These are phyloP conservation scores for Rhinichthys klamathensis DNA, from an alignment of 2,113 vertebrate genomes.

Conservation along the genomic window DNA sequence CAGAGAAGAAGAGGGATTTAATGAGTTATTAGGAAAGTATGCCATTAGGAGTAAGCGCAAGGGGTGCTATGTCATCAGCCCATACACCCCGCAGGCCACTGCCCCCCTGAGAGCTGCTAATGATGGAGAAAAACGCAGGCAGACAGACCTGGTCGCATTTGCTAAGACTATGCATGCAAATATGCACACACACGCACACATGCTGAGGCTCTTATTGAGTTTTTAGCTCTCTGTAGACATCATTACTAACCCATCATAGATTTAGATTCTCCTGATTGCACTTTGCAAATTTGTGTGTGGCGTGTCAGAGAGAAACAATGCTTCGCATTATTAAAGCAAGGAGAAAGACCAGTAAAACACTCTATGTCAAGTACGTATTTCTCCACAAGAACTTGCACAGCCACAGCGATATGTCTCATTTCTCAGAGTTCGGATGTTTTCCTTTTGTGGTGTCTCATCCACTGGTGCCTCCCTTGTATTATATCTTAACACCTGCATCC, in stretches of 20 bases:
- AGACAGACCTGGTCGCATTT: conserved; percentile 33
- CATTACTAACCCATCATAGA: conserved; percentile 39
- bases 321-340: not conserved
- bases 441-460: not conserved
- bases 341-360: not conserved
- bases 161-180: conserved; percentile 18
- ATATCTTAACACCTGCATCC: conserved; percentile 18
- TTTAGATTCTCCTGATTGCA: conserved; percentile 30
- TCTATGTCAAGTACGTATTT: not conserved
- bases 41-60: conserved; percentile 20
- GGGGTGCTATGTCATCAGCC: conserved; percentile 20
- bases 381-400: not conserved
- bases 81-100: conserved; percentile 3
- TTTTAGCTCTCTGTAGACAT: conserved; percentile 28
- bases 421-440: not conserved
- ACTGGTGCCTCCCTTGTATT: not conserved
- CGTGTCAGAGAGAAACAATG: not conserved
- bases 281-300: not conserved
- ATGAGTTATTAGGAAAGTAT: conserved; percentile 7
- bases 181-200: conserved; percentile 30
- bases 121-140: conserved; percentile 41
- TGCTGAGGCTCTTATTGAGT: conserved; percentile 33
- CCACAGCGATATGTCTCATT: not conserved
- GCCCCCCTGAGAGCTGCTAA: conserved; percentile 36
- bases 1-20: conserved; percentile 7